A percentile compares a stretch with the other conserved stretches of the same genome.
Conservation (phyloP, 2,797 vertebrate species). For the Eupleurogrammus muticus region DNA sequence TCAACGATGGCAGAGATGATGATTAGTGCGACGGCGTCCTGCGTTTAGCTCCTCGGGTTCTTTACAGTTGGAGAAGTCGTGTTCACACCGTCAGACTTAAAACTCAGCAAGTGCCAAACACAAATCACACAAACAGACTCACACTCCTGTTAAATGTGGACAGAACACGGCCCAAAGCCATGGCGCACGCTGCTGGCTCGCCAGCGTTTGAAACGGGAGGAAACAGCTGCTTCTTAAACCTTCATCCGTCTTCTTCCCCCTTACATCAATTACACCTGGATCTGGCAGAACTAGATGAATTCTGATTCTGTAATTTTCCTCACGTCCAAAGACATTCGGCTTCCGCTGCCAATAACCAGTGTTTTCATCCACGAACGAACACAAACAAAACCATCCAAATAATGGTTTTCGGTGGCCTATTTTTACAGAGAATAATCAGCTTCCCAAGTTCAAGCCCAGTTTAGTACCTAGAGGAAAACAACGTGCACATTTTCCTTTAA, state of each 20-base stretch:
- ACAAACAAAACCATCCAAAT: constrained; percentile 28
- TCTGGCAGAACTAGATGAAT: constrained; percentile 38
- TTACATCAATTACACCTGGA: constrained; percentile 24
- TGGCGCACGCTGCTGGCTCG: constrained; percentile 5
- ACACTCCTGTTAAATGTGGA: constrained; percentile 45
- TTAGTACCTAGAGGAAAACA: too few species aligned
- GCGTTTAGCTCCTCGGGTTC: background rate
- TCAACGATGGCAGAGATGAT: background rate
- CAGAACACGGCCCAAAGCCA: constrained; percentile 47
- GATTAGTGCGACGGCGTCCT: background rate
- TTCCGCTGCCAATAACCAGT: constrained; percentile 50
- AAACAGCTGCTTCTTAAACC: background rate
- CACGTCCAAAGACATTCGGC: constrained; percentile 39
- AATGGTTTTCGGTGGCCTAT: constrained; percentile 21
- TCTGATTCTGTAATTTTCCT: constrained; percentile 47
- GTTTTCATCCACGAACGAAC: constrained; percentile 47
- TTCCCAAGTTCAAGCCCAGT: too few species aligned
- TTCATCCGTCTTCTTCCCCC: constrained; percentile 19
- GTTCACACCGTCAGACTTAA: constrained; percentile 19
- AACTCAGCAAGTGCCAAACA: constrained; percentile 4
- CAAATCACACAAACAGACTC: constrained; percentile 11
- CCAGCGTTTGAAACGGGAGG: constrained; percentile 41
- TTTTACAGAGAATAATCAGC: constrained; percentile 22
- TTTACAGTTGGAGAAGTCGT: too few species aligned
- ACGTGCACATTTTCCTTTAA: too few species aligned